Percentiles rank a stretch among this genome's conserved stretches.
Evolutionary conservation across 2,888 invertebrate species (phyloP).

Genomic region (Globia sparganii): DNA sequence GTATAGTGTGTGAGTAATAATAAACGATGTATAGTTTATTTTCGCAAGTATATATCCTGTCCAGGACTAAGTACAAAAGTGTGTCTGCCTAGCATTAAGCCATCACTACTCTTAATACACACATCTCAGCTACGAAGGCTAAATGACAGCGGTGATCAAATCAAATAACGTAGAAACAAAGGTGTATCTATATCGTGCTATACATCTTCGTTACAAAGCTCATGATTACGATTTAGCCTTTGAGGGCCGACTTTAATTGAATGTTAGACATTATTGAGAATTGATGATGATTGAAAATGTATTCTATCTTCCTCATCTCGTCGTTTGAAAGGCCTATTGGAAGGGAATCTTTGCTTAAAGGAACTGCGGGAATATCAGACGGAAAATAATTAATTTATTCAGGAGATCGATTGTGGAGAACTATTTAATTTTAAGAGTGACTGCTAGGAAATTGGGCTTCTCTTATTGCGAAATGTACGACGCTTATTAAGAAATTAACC

Average conservation of each 20-base stretch:
- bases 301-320: conserved; percentile 49
- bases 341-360: conserved; percentile 23
- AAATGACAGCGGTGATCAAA: too few species aligned
- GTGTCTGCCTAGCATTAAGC: too few species aligned
- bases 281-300: conserved; percentile 64
- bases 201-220: conserved; percentile 45
- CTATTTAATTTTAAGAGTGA: conserved; percentile 19
- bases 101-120: too few species aligned
- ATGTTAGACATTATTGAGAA: conserved; percentile 63
- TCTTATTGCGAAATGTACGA: background rate
- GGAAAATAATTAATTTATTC: conserved; percentile 48
- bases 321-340: conserved; percentile 36
- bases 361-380: conserved; percentile 28
- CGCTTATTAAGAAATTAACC: background rate
- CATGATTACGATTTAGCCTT: conserved; percentile 58
- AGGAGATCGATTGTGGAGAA: conserved; percentile 1
- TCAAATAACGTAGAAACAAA: background rate
- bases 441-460: background rate
- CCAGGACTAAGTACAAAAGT: too few species aligned
- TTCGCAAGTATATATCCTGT: too few species aligned
- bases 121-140: too few species aligned
- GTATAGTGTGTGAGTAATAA: too few species aligned
- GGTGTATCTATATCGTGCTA: background rate
- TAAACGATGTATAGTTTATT: too few species aligned
- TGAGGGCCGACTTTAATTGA: conserved; percentile 55